These are phyloP conservation scores for Pithys albifrons DNA, from an alignment of 2,113 vertebrate species.

Conservation along the genomic window DNA sequence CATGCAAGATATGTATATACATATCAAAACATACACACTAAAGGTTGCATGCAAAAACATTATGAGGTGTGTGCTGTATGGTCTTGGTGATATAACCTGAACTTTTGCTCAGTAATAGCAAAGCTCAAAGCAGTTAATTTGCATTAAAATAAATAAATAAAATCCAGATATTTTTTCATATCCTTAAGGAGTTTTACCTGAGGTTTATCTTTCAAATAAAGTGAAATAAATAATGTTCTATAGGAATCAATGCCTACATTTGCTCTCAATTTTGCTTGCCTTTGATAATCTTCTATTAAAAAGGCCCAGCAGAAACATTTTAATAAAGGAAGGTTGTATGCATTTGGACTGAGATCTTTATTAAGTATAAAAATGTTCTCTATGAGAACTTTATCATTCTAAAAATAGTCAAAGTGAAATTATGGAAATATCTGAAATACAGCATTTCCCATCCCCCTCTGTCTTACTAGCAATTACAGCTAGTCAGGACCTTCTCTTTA, in stretches of 20 bases:
- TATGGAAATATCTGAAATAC: neutral
- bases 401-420: neutral
- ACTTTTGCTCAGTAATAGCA: neutral
- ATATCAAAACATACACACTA: neutral
- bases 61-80: neutral
- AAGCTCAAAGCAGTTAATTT: neutral
- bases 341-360: neutral
- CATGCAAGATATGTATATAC: neutral
- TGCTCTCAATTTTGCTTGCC: neutral
- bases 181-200: neutral
- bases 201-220: neutral
- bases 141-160: neutral
- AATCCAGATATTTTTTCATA: neutral
- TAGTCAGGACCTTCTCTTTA: conserved; percentile 2
- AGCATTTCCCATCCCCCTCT: neutral
- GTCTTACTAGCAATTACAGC: neutral
- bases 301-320: neutral
- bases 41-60: neutral
- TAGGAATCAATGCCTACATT: neutral
- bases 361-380: neutral
- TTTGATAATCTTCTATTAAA: conserved; percentile 5
- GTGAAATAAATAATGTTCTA: neutral
- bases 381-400: neutral
- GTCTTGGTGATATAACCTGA: neutral
- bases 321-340: neutral